Evolutionary conservation across 2,888 invertebrate species (phyloP), one percentile per base, ranked within the genome.

Genomic region (Athrips mouffetella): DNA sequence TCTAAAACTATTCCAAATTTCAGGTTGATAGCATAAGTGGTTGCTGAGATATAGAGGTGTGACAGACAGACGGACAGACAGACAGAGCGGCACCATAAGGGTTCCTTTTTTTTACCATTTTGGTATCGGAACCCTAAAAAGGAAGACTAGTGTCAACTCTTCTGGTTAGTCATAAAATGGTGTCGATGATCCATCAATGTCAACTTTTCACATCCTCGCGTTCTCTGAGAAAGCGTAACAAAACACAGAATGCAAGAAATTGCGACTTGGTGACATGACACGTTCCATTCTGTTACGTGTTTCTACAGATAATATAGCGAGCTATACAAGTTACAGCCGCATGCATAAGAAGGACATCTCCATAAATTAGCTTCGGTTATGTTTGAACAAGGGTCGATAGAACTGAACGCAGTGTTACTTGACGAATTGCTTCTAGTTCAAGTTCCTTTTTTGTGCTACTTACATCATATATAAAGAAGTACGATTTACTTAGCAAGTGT

Each of bases 111-210:
- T n/a, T n/a, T n/a, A n/a, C n/a, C n/a, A n/a, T n/a, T n/a, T n/a
- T n/a, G n/a, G n/a, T n/a, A n/a, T n/a, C n/a, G n/a, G n/a, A n/a
- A n/a, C n/a, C n/a, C n/a, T 73, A 66, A 62, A 65, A 60, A 58
- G 18, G 16, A 18, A 18, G 18, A 44, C 30, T 10, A 18, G 50
- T 55, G 45, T 58, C 55, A 58, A 63, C 60, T n/a, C n/a, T n/a
- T n/a, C n/a, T 58, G 62, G 66, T 55, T 59, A 48, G 35, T 61
- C 61, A 61, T 60, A 59, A 54, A 65, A 57, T 50, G 51, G 62
- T 65, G 70, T 65, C 67, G 70, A 74, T 72, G 66, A 77, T 78
- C 70, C 62, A 73, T 81, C 77, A 79, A 68, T 68, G 79, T 75
- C 78, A 70, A 52, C 62, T 66, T 63, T 60, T 62, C 63, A 59